A percentile compares a stretch with the other conserved stretches of the same genome.
These are phyloP conservation scores for Callimico goeldii DNA, from an alignment of 2,797 vertebrate genomes.

Conservation along the genomic window DNA sequence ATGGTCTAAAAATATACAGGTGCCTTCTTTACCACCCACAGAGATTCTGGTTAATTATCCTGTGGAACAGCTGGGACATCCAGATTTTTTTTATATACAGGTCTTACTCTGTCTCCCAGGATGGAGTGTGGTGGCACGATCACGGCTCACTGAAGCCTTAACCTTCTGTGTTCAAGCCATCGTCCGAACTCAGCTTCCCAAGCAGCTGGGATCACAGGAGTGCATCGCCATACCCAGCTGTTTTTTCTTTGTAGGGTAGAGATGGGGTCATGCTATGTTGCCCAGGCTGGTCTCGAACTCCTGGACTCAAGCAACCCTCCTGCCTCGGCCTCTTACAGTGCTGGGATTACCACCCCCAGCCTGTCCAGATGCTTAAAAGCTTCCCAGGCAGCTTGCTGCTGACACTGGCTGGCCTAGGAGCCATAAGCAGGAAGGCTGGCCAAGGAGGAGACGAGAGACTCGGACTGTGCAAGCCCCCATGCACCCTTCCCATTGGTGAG, in stretches of 20 bases:
- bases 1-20: background rate
- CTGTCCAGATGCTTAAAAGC: background rate
- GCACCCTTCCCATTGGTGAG: too few relatives aligned
- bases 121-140: background rate
- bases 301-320: background rate
- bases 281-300: background rate
- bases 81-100: background rate
- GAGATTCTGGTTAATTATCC: background rate
- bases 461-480: rapidly evolving
- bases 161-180: background rate
- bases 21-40: background rate
- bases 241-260: background rate
- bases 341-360: background rate
- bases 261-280: background rate
- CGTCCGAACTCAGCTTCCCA: background rate
- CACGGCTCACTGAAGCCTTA: background rate
- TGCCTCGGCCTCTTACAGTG: background rate
- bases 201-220: background rate
- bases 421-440: background rate
- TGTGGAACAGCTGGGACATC: background rate
- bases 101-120: background rate
- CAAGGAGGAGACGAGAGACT: too few relatives aligned
- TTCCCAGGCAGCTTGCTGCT: background rate
- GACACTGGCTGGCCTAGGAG: too few relatives aligned
- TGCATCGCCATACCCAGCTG: rapidly evolving